phyloP scores from a whole-genome alignment of 2,113 vertebrate genomes.

The Poicephalus meyeri region DNA sequence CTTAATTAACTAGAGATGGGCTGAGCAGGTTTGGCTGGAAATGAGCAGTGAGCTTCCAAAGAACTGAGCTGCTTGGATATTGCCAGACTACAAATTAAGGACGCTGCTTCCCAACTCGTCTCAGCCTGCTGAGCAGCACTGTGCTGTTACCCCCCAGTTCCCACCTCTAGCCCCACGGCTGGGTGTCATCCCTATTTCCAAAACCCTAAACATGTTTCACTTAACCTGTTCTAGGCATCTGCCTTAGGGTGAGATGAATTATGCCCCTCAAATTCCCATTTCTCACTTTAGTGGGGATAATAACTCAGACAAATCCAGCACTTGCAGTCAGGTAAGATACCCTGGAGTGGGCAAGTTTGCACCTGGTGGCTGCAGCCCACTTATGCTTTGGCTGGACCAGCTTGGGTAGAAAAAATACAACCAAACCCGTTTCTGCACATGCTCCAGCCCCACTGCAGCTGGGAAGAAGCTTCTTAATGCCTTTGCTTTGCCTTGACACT shows the following conservation, averaged over 20 bases:
- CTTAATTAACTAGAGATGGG: constrained; percentile 15
- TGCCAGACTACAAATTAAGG: neutral
- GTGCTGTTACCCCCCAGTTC: neutral
- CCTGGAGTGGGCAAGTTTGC: neutral
- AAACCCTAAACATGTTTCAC: neutral
- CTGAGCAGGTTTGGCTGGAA: neutral
- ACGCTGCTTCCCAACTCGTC: neutral
- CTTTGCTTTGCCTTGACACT: neutral
- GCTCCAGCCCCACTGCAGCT: neutral
- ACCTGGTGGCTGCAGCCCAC: neutral
- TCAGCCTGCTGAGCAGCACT: neutral
- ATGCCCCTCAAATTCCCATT: neutral
- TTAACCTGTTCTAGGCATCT: neutral
- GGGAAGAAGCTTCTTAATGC: neutral
- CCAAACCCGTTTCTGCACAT: neutral
- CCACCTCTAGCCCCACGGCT: rapidly evolving
- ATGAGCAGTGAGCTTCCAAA: neutral
- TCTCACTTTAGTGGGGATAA: neutral
- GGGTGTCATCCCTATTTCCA: neutral
- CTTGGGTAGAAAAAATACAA: neutral
- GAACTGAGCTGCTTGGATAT: neutral
- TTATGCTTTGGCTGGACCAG: neutral
- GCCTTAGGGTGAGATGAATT: neutral
- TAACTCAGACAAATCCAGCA: neutral
- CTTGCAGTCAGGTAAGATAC: too few relatives aligned